Evolutionary conservation across 2,113 vertebrate species (phyloP).

Genomic region (Oxyura jamaicensis): DNA sequence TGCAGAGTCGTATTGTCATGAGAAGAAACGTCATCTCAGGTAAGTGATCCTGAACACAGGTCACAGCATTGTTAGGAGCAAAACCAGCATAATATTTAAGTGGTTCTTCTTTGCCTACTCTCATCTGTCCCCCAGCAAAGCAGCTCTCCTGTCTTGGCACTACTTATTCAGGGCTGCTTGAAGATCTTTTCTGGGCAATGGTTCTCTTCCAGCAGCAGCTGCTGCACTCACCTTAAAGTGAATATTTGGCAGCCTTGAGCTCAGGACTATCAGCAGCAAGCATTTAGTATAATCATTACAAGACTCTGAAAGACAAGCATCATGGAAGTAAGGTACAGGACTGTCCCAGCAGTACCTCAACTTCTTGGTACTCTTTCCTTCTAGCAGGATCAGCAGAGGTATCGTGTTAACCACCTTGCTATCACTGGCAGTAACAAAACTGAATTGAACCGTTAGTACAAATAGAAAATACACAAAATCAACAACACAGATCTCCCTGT

Average conservation of each 20-base stretch:
- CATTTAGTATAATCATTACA: neutral
- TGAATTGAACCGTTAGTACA: neutral
- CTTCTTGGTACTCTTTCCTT: neutral
- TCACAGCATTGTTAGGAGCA: neutral
- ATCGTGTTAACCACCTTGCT: neutral
- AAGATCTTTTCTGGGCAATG: neutral
- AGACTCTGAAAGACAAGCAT: neutral
- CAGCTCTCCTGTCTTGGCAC: neutral
- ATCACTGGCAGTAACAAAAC: neutral
- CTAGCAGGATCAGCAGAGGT: neutral
- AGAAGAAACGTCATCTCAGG: neutral
- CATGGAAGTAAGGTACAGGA: neutral
- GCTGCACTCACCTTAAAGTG: neutral
- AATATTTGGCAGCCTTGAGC: neutral
- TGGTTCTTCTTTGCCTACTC: neutral
- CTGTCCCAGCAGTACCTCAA: neutral
- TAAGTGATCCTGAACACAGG: neutral
- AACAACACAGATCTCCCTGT: neutral
- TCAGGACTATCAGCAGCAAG: neutral
- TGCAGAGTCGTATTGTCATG: neutral
- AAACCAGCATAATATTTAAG: rapidly evolving
- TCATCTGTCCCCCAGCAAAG: neutral
- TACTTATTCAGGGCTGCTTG: neutral
- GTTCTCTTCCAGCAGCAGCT: neutral
- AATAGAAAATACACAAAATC: neutral